These are phyloP conservation scores for Gouania willdenowi DNA, from an alignment of 2,797 vertebrate species.

Conservation along the genomic window DNA sequence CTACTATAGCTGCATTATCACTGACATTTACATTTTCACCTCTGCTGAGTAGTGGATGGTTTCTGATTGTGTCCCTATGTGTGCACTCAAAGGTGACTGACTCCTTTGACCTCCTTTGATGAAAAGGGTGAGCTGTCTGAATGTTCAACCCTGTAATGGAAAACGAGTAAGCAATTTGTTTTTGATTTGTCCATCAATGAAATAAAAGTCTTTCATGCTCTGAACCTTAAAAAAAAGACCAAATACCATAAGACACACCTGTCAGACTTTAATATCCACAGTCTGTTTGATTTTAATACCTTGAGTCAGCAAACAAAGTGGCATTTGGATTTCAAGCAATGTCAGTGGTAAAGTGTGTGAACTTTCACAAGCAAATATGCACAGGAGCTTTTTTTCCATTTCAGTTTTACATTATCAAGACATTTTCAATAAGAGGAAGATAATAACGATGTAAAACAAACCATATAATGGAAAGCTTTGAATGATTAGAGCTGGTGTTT, in stretches of 20 bases:
- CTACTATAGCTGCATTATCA: no score
- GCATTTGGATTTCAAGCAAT: conserved; percentile 42
- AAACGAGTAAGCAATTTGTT: conserved; percentile 52
- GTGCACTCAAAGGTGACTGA: conserved; percentile 42
- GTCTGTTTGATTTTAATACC: conserved; percentile 29
- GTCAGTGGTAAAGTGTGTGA: conserved; percentile 22
- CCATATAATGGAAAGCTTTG: no score
- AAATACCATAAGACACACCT: conserved; percentile 26
- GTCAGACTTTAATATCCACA: conserved; percentile 19
- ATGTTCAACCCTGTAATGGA: conserved; percentile 29
- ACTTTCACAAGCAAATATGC: conserved; percentile 32
- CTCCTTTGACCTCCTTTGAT: conserved; percentile 54
- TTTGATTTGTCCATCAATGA: conserved; percentile 60
- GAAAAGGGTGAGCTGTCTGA: conserved; percentile 55
- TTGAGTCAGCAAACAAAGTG: conserved; percentile 26
- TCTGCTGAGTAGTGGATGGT: neutral
- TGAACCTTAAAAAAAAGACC: conserved; percentile 43
- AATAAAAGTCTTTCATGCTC: conserved; percentile 63
- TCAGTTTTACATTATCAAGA: no score
- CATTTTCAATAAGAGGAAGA: no score
- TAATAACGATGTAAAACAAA: no score
- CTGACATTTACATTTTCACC: conserved; percentile 1
- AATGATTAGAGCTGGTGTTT: no score
- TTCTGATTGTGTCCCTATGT: neutral
- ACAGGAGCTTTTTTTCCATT: conserved; percentile 2